Evolutionary conservation across 2,797 vertebrate species (phyloP).

Genomic region (Mareca strepera): DNA sequence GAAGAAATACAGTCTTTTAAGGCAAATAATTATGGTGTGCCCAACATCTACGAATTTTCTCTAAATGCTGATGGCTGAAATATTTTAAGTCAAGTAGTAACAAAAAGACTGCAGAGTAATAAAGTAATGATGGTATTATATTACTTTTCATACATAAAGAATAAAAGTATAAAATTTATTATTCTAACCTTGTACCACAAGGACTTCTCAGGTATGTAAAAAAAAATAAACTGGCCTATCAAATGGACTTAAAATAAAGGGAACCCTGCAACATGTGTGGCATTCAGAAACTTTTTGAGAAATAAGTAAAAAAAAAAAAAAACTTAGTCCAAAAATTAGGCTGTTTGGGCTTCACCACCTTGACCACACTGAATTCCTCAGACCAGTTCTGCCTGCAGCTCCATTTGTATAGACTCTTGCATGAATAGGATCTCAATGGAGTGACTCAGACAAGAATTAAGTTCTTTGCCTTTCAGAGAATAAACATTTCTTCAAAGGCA

Average conservation of each 20-base stretch:
- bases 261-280: background rate
- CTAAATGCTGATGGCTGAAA: background rate
- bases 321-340: background rate
- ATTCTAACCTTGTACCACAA: background rate
- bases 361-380: background rate
- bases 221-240: background rate
- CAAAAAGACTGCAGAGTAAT: slow-evolving; percentile 17
- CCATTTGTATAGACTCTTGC: background rate
- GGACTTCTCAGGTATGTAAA: background rate
- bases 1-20: background rate
- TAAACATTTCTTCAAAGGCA: slow-evolving; percentile 41
- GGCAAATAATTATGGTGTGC: background rate
- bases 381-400: background rate
- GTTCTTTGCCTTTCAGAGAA: slow-evolving; percentile 30
- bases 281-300: background rate
- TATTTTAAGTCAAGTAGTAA: slow-evolving; percentile 5
- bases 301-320: background rate
- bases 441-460: slow-evolving; percentile 4
- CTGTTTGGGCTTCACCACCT: background rate
- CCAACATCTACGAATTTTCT: background rate
- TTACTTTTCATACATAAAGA: slow-evolving; percentile 8
- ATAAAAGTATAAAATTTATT: slow-evolving; percentile 42
- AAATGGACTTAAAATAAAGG: background rate
- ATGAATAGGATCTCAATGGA: background rate
- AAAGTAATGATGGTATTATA: slow-evolving; percentile 29